Evolutionary conservation across 2,888 invertebrate genomes (phyloP).

Genomic region (Caenorhabditis japonica): DNA sequence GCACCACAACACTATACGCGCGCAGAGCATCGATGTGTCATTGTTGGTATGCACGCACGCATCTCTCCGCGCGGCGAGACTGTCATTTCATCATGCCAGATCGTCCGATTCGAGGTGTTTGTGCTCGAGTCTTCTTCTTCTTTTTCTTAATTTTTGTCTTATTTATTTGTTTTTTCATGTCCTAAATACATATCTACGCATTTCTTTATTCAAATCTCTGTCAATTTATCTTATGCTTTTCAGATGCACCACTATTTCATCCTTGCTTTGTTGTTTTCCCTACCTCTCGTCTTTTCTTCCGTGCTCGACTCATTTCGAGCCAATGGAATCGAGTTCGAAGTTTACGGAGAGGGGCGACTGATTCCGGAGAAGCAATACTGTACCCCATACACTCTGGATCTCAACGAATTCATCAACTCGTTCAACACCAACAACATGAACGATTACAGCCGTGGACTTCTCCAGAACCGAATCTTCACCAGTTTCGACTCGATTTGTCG

Average conservation of each 20-base stretch:
- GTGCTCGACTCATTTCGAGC: conserved; percentile 55
- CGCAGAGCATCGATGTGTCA: no score
- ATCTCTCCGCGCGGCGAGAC: not conserved
- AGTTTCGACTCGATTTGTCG: conserved; percentile 57
- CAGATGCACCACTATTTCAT: conserved; percentile 27
- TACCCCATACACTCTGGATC: conserved; percentile 54
- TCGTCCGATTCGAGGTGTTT: no score
- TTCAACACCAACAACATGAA: conserved; percentile 58
- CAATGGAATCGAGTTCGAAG: conserved; percentile 61
- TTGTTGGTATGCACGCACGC: conserved; percentile 3
- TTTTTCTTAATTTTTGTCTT: not conserved
- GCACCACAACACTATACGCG: no score
- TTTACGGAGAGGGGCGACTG: conserved; percentile 57
- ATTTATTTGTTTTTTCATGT: no score
- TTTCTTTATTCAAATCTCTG: not conserved
- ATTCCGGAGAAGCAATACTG: conserved; percentile 58
- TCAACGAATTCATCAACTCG: conserved; percentile 52
- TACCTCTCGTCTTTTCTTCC: conserved; percentile 11
- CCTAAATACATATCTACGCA: not conserved
- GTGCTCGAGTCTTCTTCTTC: not conserved
- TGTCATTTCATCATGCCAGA: conserved; percentile 4
- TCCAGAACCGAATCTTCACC: conserved; percentile 52
- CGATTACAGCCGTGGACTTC: conserved; percentile 50
- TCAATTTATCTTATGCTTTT: conserved; percentile 7
- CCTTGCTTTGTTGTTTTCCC: not conserved